Evolutionary conservation across 2,888 invertebrate genomes (phyloP), one percentile per base, ranked within the genome.

Genomic region (Liodrosophila aerea): DNA sequence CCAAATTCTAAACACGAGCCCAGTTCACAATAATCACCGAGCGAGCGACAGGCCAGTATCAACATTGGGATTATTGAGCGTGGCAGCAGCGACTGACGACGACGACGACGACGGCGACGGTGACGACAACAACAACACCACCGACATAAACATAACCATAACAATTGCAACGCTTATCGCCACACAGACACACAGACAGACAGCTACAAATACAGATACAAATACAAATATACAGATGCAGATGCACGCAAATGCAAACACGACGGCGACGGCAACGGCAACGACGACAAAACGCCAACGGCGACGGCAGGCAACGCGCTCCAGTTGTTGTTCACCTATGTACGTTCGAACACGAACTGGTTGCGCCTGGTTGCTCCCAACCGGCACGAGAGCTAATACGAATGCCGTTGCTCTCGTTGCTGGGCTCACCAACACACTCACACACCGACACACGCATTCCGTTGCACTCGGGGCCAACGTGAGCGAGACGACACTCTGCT

Each of bases 271-370:
- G 33, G 34, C 13, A n/a, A 36, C 46, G 18, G 18, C 44, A 40
- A 51, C 58, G 73, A 50, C 63, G 30, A 50, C 57, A 63, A 69
- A 46, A 63, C 57, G 31, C 43, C 57, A 50, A 65, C 59, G 56
- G 62, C 70, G 60, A 65, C 65, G 53, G 47, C 60, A 64, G 53
- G 47, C 60, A 64, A 45, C 81, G 86, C 85, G 81, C 76, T 64
- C 76, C 81, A 87, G 87, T 87, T 87, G 87, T 87, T 87, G 87
- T 88, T 87, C 85, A 88, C 87, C 87, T 85, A 84, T 78, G 87
- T 86, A 89, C 88, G 89, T 87, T 89, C 88, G 87, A 89, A 84
- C 87, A 86, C 87, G 86, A 88, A 90, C 90, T 90, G 85, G 88
- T 88, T 88, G 70, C 67, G 72, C 67, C 57, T 73, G 60, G 64